Evolutionary conservation across 2,113 vertebrate species (phyloP).

Genomic region (Baryphthengus martii): DNA sequence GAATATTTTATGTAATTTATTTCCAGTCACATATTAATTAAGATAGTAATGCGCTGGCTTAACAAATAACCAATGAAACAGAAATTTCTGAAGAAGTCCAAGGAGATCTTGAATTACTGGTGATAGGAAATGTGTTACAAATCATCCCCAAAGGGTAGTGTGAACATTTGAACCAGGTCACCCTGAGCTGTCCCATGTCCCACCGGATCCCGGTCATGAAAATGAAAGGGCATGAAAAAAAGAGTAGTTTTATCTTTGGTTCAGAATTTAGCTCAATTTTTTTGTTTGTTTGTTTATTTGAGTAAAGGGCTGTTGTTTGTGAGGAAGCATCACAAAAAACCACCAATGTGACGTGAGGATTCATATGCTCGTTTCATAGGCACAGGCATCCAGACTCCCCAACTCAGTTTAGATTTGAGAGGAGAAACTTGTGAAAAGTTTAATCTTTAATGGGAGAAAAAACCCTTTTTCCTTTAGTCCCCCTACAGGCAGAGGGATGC

Average conservation of each 20-base stretch:
- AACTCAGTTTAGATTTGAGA: background rate
- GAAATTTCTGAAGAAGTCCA: background rate
- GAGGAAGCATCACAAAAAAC: background rate
- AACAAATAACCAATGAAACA: background rate
- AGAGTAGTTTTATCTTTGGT: background rate
- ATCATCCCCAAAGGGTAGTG: background rate
- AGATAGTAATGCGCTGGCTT: background rate
- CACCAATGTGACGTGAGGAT: background rate
- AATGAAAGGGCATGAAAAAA: background rate
- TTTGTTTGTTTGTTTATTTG: background rate
- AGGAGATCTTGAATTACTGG: background rate
- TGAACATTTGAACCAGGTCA: too few species aligned
- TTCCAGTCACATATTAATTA: background rate
- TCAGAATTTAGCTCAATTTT: background rate
- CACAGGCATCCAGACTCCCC: background rate
- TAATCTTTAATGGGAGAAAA: background rate
- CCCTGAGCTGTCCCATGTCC: background rate
- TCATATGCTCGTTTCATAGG: accelerated
- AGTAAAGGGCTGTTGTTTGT: background rate
- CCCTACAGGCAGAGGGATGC: background rate
- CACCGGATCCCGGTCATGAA: too few species aligned
- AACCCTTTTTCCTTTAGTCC: background rate
- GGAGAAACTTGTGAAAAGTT: background rate
- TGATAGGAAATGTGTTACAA: background rate
- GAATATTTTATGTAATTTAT: background rate